Conservation (phyloP, 2,797 vertebrate genomes). For the Notolepis coatsorum region DNA sequence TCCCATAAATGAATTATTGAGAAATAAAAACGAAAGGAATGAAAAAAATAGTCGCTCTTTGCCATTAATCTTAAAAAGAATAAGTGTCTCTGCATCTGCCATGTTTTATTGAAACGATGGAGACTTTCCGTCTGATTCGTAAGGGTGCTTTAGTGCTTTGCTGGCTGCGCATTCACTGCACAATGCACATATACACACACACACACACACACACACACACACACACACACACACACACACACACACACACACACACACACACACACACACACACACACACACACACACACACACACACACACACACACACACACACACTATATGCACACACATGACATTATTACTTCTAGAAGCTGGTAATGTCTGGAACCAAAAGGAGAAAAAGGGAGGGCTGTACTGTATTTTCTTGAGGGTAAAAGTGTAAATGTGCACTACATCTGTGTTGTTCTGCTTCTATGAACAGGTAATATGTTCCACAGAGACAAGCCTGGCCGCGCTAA, state of each 20-base stretch:
- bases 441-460: slow-evolving; percentile 39
- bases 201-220: slow-evolving; percentile 1
- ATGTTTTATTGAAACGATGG: slow-evolving; percentile 65
- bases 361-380: slow-evolving; percentile 35
- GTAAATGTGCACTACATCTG: slow-evolving; percentile 56
- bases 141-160: slow-evolving; percentile 40
- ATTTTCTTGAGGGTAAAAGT: slow-evolving; percentile 38
- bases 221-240: slow-evolving; percentile 25
- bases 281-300: slow-evolving; percentile 10
- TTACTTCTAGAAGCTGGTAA: slow-evolving; percentile 52
- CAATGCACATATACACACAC: no score
- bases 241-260: slow-evolving; percentile 31
- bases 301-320: slow-evolving; percentile 24
- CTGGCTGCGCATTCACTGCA: slow-evolving; percentile 6
- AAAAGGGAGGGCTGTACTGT: slow-evolving; percentile 14
- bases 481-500: slow-evolving; percentile 59
- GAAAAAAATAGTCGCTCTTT: slow-evolving; percentile 22
- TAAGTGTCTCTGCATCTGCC: slow-evolving; percentile 38
- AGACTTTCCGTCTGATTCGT: slow-evolving; percentile 39
- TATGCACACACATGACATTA: slow-evolving; percentile 41
- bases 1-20: slow-evolving; percentile 69
- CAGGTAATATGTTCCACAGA: slow-evolving; percentile 46
- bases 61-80: slow-evolving; percentile 59
- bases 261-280: background rate
- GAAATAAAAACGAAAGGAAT: slow-evolving; percentile 65